A percentile compares a stretch with the other conserved stretches of the same genome.
These are phyloP conservation scores for Calyptommatus sinebrachiatus DNA, from an alignment of 2,113 vertebrate genomes.

Conservation along the genomic window DNA sequence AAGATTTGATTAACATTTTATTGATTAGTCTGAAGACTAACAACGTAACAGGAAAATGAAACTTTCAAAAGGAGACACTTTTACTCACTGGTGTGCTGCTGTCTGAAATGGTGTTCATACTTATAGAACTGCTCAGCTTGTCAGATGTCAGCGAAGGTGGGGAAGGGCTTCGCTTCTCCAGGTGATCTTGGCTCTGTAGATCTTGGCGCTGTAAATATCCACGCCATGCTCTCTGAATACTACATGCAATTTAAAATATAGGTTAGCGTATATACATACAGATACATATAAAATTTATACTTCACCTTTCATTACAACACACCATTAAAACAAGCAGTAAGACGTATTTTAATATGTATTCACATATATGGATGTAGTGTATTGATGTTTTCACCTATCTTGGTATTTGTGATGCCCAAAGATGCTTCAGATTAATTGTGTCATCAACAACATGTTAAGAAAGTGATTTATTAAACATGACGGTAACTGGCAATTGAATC, in stretches of 20 bases:
- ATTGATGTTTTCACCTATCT: no score
- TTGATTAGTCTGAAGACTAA: no score
- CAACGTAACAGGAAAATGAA: background rate
- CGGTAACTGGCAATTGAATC: no score
- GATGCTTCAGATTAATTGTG: no score
- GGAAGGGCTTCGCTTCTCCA: constrained; percentile 84
- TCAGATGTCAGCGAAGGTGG: constrained; percentile 83
- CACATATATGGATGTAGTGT: no score
- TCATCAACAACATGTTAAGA: no score
- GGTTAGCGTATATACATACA: background rate
- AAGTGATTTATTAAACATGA: no score
- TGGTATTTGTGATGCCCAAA: no score
- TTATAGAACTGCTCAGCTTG: constrained; percentile 92
- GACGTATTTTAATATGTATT: no score
- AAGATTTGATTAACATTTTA: background rate
- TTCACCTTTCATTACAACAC: no score
- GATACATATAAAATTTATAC: background rate
- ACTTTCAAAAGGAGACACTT: background rate
- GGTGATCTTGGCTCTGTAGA: constrained; percentile 55
- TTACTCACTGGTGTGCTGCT: constrained; percentile 92
- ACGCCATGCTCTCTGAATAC: constrained; percentile 89
- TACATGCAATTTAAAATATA: constrained; percentile 39
- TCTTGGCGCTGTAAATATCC: constrained; percentile 85
- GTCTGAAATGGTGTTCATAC: constrained; percentile 91
- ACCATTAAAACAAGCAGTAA: no score